Percentiles rank a stretch among this genome's conserved stretches.
phyloP scores from a whole-genome alignment of 2,113 vertebrate species.

The Phylloscopus whistleri region DNA sequence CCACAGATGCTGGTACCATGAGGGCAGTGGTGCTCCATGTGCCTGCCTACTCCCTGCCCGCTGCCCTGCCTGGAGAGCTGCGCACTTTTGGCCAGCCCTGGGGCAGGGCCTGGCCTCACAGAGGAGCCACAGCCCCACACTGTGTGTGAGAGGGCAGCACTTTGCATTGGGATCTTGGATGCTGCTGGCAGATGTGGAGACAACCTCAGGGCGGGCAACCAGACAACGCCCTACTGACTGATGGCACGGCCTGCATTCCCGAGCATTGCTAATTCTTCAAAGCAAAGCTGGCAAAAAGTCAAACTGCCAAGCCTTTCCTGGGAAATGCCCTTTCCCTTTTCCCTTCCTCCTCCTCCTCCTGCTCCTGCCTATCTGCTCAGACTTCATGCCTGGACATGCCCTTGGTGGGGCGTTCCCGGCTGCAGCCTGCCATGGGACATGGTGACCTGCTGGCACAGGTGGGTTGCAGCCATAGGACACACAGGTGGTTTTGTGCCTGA shows the following conservation, averaged over 20 bases:
- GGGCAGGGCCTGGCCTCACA: neutral
- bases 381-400: neutral
- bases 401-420: accelerated
- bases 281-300: neutral
- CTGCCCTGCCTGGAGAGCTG: neutral
- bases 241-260: neutral
- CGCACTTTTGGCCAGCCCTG: neutral
- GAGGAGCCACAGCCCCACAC: accelerated
- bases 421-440: accelerated
- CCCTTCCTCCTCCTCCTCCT: neutral
- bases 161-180: neutral
- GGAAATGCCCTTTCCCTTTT: neutral
- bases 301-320: neutral
- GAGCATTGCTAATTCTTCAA: neutral
- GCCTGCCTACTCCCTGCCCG: neutral
- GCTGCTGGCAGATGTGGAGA: slow-evolving; percentile 48
- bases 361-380: neutral
- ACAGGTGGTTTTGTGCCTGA: neutral
- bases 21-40: accelerated
- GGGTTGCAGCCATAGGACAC: neutral
- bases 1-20: accelerated
- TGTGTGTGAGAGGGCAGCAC: neutral
- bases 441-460: neutral
- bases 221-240: slow-evolving; percentile 15
- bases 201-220: neutral